phyloP scores from a whole-genome alignment of 1,140 invertebrate genomes.

The Neodiprion pinetum region DNA sequence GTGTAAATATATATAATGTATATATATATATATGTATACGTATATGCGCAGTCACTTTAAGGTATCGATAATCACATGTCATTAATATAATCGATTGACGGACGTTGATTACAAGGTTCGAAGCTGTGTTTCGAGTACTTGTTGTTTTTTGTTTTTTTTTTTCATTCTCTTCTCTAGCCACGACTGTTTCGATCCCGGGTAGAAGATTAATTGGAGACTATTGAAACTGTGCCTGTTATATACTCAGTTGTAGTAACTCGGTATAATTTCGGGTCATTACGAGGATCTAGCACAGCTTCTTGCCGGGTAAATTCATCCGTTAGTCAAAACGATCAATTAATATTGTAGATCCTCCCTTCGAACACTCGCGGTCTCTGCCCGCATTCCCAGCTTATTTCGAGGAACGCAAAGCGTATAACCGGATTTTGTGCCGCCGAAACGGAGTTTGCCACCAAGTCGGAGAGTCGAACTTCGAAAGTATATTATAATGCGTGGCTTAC shows the following conservation, averaged over 20 bases:
- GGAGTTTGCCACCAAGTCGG: not conserved
- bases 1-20: not conserved
- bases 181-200: not conserved
- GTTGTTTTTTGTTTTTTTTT: not conserved
- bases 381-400: no score
- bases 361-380: no score
- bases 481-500: constrained; percentile 52
- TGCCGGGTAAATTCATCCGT: no score
- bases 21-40: not conserved
- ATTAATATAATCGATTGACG: constrained; percentile 13
- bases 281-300: no score
- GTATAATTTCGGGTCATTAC: not conserved
- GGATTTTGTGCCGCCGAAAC: not conserved
- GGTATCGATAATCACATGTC: constrained; percentile 20
- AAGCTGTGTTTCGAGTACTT: not conserved
- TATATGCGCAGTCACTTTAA: constrained; percentile 26
- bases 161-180: not conserved
- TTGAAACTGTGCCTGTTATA: no score
- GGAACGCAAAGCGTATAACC: no score
- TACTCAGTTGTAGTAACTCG: not conserved
- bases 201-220: not conserved
- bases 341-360: no score
- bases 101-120: constrained; percentile 12
- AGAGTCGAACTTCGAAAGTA: not conserved
- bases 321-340: no score